These are phyloP conservation scores for Seriola quinqueradiata DNA, from an alignment of 2,113 vertebrate species.

Conservation along the genomic window DNA sequence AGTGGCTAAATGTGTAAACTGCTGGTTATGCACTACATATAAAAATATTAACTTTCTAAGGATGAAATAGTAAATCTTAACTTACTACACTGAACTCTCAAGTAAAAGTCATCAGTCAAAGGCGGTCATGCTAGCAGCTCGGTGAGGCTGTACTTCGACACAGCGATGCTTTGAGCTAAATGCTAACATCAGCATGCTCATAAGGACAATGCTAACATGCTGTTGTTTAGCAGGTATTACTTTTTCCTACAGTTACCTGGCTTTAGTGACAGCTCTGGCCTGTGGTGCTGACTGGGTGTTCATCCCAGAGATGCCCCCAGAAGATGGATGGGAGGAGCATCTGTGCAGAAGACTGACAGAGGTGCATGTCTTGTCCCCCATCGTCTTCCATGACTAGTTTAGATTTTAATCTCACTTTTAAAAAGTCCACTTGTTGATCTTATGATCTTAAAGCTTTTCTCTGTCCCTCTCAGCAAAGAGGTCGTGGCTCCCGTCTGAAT, in stretches of 20 bases:
- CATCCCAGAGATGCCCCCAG: slow-evolving; percentile 95
- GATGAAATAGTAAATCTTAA: not conserved
- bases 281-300: slow-evolving; percentile 97
- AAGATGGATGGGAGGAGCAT: slow-evolving; percentile 93
- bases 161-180: not conserved
- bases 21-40: not conserved
- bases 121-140: no score
- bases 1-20: not conserved
- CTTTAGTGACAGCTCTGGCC: slow-evolving; percentile 92
- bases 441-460: not conserved
- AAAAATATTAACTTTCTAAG: no score
- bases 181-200: not conserved
- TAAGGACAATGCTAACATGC: not conserved
- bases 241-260: slow-evolving; percentile 89
- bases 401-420: not conserved
- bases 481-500: slow-evolving; percentile 92
- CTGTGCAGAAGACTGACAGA: slow-evolving; percentile 91
- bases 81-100: not conserved
- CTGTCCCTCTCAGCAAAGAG: slow-evolving; percentile 83
- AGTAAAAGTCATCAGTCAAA: not conserved
- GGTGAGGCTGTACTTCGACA: no score
- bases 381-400: not conserved
- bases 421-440: not conserved
- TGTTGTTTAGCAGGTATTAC: not conserved
- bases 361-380: slow-evolving; percentile 71